Evolutionary conservation across 1,140 invertebrate species (phyloP).

Genomic region (Bacillus rossius): DNA sequence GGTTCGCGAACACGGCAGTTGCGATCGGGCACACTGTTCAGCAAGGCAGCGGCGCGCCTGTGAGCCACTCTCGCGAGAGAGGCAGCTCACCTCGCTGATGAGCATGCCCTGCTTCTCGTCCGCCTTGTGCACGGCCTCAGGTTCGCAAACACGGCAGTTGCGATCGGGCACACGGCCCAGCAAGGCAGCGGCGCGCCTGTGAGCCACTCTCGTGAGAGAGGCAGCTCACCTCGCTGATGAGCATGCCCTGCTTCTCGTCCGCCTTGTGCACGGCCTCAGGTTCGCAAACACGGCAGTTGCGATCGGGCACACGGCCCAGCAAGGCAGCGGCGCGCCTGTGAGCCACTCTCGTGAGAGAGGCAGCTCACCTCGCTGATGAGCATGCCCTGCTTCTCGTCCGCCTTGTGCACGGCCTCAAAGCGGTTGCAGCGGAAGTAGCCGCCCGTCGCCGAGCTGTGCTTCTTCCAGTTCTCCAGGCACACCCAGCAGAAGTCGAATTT

Average conservation of each 20-base stretch:
- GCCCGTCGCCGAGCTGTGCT: constrained; percentile 64
- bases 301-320: too few species aligned
- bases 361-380: constrained; percentile 48
- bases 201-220: too few species aligned
- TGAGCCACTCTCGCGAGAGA: too few species aligned
- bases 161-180: too few species aligned
- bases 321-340: too few species aligned
- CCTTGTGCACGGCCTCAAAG: constrained; percentile 59
- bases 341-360: too few species aligned
- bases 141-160: too few species aligned
- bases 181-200: too few species aligned
- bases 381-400: constrained; percentile 55
- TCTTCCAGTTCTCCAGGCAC: constrained; percentile 69
- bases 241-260: constrained; percentile 53
- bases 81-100: constrained; percentile 51
- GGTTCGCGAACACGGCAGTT: too few species aligned
- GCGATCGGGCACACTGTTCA: too few species aligned
- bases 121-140: constrained; percentile 59
- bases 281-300: too few species aligned
- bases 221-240: constrained; percentile 53
- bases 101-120: constrained; percentile 55
- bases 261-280: constrained; percentile 61
- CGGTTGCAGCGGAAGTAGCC: constrained; percentile 70
- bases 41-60: too few species aligned
- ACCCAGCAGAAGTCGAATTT: constrained; percentile 76